Evolutionary conservation across 2,888 invertebrate genomes (phyloP), one percentile per base, ranked within the genome.

Genomic region (Embidobia sp.): DNA sequence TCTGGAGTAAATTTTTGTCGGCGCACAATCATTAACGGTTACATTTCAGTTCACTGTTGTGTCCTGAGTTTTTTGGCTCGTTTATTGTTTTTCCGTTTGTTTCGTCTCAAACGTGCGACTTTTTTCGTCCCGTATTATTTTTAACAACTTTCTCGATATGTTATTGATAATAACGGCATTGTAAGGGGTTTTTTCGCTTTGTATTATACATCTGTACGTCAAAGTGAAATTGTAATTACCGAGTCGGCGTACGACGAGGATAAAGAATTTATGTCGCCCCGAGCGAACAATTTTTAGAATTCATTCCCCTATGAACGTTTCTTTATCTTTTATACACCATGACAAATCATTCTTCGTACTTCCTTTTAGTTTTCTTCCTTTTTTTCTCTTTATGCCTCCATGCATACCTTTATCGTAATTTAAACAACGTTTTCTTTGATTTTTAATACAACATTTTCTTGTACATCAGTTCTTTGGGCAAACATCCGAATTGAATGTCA

Each of bases 171-270:
- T 40, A 29, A 57, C 22, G 48, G 22, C 19, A 48, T 40, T 63
- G 40, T 49, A 40, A 29, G 13, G 8, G 18, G n/a, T 48, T 55
- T 31, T 42, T 44, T 35, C 27, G 27, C 37, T 40, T 44, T 13
- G 37, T 7, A 40, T 42, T 29, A 3, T 48, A 49, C 40, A 31
- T 31, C n/a, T 19, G 48, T 57, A 26, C 49, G 57, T 67, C 67
- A 67, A 57, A 55, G 67, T 57, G 31, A 40, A 67, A 48, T 57
- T 57, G 48, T 57, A 67, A 67, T 67, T 67, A 67, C 40, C 22
- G 57, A 48, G 40, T 37, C 33, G 51, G 42, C 2, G 18, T 16
- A 15, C 31, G 15, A 10, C 19, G 22, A 29, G 48, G 46, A 69
- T 69, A 49, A 57, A 69, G 67, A 69, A 69, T 69, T 57, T 59